Evolutionary conservation across 1,140 invertebrate genomes (phyloP).

Genomic region (Macrostomum lignano): DNA sequence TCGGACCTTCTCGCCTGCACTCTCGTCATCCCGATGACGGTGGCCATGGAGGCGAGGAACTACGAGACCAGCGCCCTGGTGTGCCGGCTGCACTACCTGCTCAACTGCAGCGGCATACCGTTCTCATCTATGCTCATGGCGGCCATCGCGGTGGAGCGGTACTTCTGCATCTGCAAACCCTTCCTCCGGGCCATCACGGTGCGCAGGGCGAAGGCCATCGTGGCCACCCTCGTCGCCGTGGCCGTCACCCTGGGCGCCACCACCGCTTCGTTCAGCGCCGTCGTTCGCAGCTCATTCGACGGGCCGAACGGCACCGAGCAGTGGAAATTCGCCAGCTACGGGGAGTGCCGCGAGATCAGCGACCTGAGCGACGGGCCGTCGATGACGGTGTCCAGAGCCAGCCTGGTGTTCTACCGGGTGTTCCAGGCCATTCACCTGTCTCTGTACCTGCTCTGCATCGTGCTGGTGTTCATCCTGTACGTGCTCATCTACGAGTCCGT

Average conservation of each 20-base stretch:
- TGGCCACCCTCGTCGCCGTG: too few relatives aligned
- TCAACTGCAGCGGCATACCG: slow-evolving; percentile 8
- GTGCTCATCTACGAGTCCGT: background rate
- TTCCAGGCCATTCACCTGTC: too few relatives aligned
- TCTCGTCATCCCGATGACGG: slow-evolving; percentile 7
- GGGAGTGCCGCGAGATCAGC: too few relatives aligned
- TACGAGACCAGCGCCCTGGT: slow-evolving; percentile 3
- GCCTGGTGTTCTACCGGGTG: too few relatives aligned
- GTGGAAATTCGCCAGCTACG: too few relatives aligned
- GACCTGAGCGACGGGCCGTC: too few relatives aligned
- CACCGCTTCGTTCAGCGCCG: too few relatives aligned
- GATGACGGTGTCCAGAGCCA: too few relatives aligned
- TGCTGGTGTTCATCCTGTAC: background rate
- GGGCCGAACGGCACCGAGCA: too few relatives aligned
- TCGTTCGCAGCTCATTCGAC: too few relatives aligned
- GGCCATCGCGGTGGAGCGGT: slow-evolving; percentile 8
- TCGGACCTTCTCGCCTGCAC: slow-evolving; percentile 6
- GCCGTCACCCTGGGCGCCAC: too few relatives aligned
- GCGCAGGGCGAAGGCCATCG: slow-evolving; percentile 13
- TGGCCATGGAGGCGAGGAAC: slow-evolving; percentile 8
- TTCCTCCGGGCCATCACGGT: slow-evolving; percentile 16
- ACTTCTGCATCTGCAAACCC: slow-evolving; percentile 24
- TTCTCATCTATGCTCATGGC: slow-evolving; percentile 7
- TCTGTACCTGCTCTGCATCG: background rate
- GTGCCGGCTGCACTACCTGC: slow-evolving; percentile 8